Percentiles rank a stretch among this genome's conserved stretches.
These are phyloP conservation scores for Temnothorax longispinosus DNA, from an alignment of 1,140 invertebrate genomes.

Conservation along the genomic window DNA sequence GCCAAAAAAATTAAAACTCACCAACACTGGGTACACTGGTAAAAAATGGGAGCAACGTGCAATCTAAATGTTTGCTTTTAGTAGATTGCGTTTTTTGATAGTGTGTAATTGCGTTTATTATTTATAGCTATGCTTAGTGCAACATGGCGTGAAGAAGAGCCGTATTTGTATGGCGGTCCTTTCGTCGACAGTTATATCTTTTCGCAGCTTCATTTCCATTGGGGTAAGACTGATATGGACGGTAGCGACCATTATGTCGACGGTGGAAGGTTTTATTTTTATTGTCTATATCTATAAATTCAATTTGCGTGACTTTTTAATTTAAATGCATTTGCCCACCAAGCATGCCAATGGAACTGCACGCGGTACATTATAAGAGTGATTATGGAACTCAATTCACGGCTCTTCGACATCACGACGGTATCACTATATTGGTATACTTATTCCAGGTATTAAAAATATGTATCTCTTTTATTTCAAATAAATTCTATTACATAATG, in stretches of 20 bases:
- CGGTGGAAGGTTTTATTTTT: slow-evolving; percentile 84
- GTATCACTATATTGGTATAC: slow-evolving; percentile 87
- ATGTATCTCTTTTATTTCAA: background rate
- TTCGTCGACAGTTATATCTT: slow-evolving; percentile 89
- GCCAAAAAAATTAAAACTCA: slow-evolving; percentile 87
- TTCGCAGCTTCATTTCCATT: slow-evolving; percentile 93
- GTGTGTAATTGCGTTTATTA: background rate
- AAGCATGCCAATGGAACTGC: slow-evolving; percentile 87
- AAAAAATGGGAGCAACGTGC: slow-evolving; percentile 12
- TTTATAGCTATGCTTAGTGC: slow-evolving; percentile 86
- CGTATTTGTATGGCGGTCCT: slow-evolving; percentile 87
- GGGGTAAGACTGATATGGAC: slow-evolving; percentile 89
- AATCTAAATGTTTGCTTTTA: background rate
- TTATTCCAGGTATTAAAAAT: slow-evolving; percentile 85
- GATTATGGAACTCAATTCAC: slow-evolving; percentile 87
- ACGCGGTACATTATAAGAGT: slow-evolving; percentile 86
- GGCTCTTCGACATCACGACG: slow-evolving; percentile 86
- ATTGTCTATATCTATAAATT: background rate
- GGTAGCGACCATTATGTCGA: slow-evolving; percentile 94
- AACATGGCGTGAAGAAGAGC: slow-evolving; percentile 86
- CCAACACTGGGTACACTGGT: slow-evolving; percentile 88
- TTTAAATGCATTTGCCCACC: slow-evolving; percentile 9
- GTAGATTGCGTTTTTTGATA: background rate
- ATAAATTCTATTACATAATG: background rate
- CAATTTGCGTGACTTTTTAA: background rate